phyloP scores from a whole-genome alignment of 2,113 vertebrate genomes.

The Arenaria interpres region DNA sequence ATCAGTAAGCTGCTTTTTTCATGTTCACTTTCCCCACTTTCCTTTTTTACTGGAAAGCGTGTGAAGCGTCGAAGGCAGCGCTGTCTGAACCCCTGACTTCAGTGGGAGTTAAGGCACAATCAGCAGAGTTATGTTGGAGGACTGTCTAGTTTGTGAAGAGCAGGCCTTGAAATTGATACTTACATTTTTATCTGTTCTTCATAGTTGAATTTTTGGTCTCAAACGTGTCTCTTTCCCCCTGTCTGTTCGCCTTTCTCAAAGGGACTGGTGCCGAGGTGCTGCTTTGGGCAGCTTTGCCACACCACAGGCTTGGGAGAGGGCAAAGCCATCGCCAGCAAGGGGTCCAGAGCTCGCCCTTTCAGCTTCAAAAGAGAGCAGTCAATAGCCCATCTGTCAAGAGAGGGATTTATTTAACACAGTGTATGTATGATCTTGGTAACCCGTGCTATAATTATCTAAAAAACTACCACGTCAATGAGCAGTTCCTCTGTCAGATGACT shows the following conservation, averaged over 20 bases:
- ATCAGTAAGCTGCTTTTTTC: neutral
- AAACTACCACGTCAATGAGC: neutral
- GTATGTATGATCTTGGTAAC: neutral
- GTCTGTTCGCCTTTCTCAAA: neutral
- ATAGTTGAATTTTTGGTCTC: neutral
- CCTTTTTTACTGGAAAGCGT: neutral
- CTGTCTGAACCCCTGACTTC: neutral
- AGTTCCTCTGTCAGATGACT: neutral
- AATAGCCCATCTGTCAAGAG: neutral
- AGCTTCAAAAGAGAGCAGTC: neutral
- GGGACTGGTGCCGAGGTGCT: fast-evolving
- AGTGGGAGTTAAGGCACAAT: neutral
- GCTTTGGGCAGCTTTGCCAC: neutral
- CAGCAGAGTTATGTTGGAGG: neutral
- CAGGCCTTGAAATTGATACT: neutral
- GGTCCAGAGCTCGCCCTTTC: neutral
- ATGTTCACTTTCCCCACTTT: neutral
- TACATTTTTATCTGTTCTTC: neutral
- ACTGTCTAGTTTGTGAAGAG: neutral
- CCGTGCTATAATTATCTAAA: neutral
- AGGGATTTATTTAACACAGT: neutral
- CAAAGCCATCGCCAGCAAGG: neutral
- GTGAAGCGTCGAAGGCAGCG: neutral
- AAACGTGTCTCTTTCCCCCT: neutral
- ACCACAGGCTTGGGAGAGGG: neutral